Percentiles rank a stretch among this genome's conserved stretches.
Conservation (phyloP, 2,797 vertebrate species). For the Allobates femoralis region DNA sequence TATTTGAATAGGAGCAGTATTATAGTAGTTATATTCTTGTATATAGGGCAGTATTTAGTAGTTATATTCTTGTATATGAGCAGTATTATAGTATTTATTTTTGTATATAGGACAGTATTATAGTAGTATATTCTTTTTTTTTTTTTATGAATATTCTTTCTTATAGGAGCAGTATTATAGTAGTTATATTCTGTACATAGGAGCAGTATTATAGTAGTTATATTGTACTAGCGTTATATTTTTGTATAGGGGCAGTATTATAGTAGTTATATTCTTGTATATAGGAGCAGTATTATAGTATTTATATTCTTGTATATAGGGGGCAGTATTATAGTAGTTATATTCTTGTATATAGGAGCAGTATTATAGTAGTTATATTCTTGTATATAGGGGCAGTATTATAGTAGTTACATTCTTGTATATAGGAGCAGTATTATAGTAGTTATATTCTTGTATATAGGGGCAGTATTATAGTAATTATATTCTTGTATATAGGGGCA, state of each 20-base stretch:
- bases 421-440: too few relatives aligned
- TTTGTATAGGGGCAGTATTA: background rate
- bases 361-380: background rate
- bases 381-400: too few relatives aligned
- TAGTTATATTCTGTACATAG: background rate
- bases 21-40: constrained; percentile 16
- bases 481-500: too few relatives aligned
- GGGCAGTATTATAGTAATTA: too few relatives aligned
- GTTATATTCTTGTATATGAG: too few relatives aligned
- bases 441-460: too few relatives aligned
- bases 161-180: background rate
- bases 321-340: constrained; percentile 9
- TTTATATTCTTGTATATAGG: background rate
- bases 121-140: background rate
- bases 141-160: background rate
- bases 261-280: constrained; percentile 1
- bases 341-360: background rate
- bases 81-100: background rate
- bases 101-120: constrained; percentile 4
- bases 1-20: background rate
- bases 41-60: background rate
- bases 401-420: too few relatives aligned
- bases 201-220: too few relatives aligned
- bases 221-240: too few relatives aligned
- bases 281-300: background rate